A percentile compares a stretch with the other conserved stretches of the same genome.
These are phyloP conservation scores for Liodrosophila aerea DNA, from an alignment of 2,888 invertebrate genomes.

Conservation along the genomic window DNA sequence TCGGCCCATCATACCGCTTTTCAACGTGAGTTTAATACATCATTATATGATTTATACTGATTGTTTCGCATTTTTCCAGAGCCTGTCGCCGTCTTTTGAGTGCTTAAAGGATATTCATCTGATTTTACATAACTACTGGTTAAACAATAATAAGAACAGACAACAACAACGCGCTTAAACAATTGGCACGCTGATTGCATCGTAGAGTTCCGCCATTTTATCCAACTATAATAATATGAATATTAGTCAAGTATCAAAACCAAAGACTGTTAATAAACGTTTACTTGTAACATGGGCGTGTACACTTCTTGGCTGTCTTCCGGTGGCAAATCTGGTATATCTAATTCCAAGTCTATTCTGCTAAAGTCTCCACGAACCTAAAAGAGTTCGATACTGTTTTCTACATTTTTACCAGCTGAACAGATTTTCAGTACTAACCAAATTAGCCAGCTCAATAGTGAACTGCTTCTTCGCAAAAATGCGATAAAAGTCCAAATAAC, in stretches of 20 bases:
- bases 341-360: conserved; percentile 56
- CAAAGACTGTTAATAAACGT: conserved; percentile 25
- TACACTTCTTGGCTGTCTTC: conserved; percentile 24
- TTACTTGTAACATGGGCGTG: conserved; percentile 43
- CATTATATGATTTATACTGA: neutral
- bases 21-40: conserved; percentile 69
- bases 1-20: conserved; percentile 80
- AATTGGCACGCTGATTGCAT: conserved; percentile 25
- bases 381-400: too few relatives aligned
- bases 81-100: conserved; percentile 79
- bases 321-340: conserved; percentile 59
- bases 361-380: conserved; percentile 70
- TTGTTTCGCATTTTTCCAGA: conserved; percentile 56
- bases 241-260: conserved; percentile 3
- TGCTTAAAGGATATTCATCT: conserved; percentile 80
- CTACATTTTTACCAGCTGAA: too few relatives aligned
- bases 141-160: conserved; percentile 34
- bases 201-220: conserved; percentile 45
- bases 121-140: conserved; percentile 56
- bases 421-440: too few relatives aligned
- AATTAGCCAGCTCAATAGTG: conserved; percentile 65
- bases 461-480: conserved; percentile 67
- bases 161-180: conserved; percentile 25
- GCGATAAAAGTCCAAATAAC: conserved; percentile 55
- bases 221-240: conserved; percentile 50